Base-by-base conservation (phyloP, 2,797 vertebrate species). In the Onychomys leucogaster region DNA sequence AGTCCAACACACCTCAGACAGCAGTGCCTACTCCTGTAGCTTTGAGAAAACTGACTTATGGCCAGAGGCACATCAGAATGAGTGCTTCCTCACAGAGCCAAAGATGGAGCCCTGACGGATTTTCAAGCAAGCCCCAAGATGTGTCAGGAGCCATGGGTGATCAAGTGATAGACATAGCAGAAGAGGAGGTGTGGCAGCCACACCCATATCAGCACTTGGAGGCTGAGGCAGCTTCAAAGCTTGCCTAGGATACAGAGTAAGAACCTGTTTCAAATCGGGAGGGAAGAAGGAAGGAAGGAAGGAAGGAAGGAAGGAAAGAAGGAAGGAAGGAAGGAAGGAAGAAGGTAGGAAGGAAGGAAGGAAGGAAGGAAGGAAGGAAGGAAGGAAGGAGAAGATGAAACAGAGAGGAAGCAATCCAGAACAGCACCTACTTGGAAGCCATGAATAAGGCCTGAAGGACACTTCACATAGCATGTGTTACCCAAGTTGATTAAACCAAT, bases 391-490 rank as follows among this genome's bases (percentile, higher is more conserved):
- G 4, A 11, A 27, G 25, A 5, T 0, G 4, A 43, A 32, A 43
- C 37, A 27, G 25, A 61, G 57, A 61, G 57, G 57, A 83, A 32
- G 83, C 32, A 16, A 25, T 16, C 12, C 19, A 69, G 83, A 85
- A 16, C 11, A 89, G 94, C 96, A 98, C 99, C 97, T 98, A 99
- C 99, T 99, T 99, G 0, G 99, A 99, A 88, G 99, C 99, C 99
- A 99, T 99, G 97, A 99, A 99, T 82, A 99, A 98, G 23, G 99
- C 99, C 96, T 99, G 99, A 78, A 99, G 98, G 97, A 99, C 98
- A 95, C 99, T 99, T 99, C 98, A 99, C 99, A 34, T 99, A 99
- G 97, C 99, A 99, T 1, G 99, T 99, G 97, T 99, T 99, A 57
- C 99, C 99, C 95, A 99, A 95, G 83, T 99, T 99, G 94, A 99